Base-by-base conservation (phyloP, 2,797 vertebrate genomes). In the Sparidentex hasta region DNA sequence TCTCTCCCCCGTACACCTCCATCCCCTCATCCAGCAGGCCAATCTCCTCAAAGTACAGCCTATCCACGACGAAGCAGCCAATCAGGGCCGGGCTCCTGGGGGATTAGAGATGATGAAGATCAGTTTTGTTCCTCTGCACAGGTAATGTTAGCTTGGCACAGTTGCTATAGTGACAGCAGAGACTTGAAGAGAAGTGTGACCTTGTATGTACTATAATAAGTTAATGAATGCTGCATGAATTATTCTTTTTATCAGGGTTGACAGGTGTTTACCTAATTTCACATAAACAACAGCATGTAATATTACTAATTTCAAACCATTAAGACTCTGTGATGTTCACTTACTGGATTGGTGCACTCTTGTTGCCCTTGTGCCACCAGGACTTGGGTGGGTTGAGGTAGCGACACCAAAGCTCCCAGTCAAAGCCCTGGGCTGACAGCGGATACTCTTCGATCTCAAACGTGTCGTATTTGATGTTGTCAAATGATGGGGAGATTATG, bases 341-440 rank as follows among this genome's bases (percentile, higher is more conserved):
- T 87, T 94, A 99, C 98, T 97, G 97, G 92, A 99, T 99, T 0
- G 98, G 98, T 69, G 97, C 97, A 1, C 96, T 98, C 90, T 96
- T 96, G 92, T 99, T 99, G 84, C 97, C 96, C 83, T 96, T 91
- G 76, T 97, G 98, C 97, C 97, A 99, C 98, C 98, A 99, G 20
- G 96, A 96, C 83, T 98, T 99, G 11, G 98, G 97, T 9, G 98
- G 98, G 87, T 98, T 99, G 88, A 99, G 95, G 76, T 99, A 99
- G 11, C 98, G 96, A 88, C 98, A 99, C 98, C 98, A 99, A 68
- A 99, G 94, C 84, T 99, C 97, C 98, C 98, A 99, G 94, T 99
- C 98, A 62, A 99, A 99, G 20, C 98, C 98, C 81, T 99, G 98
- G 0, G 98, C 97, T 0, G 98, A 98, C 50, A 99, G 95, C 0